A percentile compares a stretch with the other conserved stretches of the same genome.
phyloP scores from a whole-genome alignment of 2,888 invertebrate species.

The Drosophila phalerata region DNA sequence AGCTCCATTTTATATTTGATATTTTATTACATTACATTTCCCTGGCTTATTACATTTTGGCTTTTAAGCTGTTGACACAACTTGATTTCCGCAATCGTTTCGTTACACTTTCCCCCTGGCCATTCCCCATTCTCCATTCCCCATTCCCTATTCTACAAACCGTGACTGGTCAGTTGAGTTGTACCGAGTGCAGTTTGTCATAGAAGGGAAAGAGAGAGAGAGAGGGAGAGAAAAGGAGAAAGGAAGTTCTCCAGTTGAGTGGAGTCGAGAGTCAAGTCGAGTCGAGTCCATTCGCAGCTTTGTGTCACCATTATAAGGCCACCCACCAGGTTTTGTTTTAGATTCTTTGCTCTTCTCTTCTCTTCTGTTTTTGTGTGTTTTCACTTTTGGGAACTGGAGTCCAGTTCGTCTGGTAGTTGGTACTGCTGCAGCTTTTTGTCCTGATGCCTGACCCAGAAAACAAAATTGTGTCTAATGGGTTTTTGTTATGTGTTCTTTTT shows the following conservation, averaged over 20 bases:
- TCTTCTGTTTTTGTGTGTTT: conserved; percentile 44
- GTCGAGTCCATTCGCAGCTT: conserved; percentile 45
- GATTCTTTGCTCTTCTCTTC: conserved; percentile 13
- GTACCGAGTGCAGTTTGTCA: conserved; percentile 29
- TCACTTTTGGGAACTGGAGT: conserved; percentile 63
- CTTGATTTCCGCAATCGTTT: conserved; percentile 75
- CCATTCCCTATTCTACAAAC: background rate
- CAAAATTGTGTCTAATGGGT: conserved; percentile 79
- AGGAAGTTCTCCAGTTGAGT: conserved; percentile 31
- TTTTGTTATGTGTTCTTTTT: conserved; percentile 73
- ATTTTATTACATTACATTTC: conserved; percentile 81
- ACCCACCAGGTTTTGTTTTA: conserved; percentile 69
- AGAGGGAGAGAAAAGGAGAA: too few species aligned
- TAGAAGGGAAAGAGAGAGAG: background rate
- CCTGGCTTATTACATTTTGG: conserved; percentile 81
- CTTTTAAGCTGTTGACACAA: conserved; percentile 81
- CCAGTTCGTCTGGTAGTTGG: conserved; percentile 26
- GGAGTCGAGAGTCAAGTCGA: conserved; percentile 7
- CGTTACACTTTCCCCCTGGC: background rate
- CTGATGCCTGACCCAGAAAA: conserved; percentile 74
- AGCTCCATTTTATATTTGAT: conserved; percentile 72
- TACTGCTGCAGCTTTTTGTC: conserved; percentile 38
- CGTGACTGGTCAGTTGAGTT: conserved; percentile 54
- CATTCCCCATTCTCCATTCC: background rate
- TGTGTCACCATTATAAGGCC: conserved; percentile 57